Conservation (phyloP, 2,888 invertebrate genomes). For the Quadroppia sp. region DNA sequence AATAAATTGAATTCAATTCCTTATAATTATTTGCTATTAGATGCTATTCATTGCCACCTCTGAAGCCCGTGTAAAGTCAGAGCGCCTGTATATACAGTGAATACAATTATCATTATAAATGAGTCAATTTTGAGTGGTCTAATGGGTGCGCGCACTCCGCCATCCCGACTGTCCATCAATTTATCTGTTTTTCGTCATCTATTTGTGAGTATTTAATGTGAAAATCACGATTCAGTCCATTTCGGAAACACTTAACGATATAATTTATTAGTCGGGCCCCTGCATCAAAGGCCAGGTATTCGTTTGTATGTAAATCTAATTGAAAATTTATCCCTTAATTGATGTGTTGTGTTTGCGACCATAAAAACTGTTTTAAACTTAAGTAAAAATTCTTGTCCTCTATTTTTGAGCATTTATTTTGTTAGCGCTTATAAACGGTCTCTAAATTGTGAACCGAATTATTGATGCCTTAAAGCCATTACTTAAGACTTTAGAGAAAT, state of each 20-base stretch:
- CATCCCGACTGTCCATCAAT: neutral
- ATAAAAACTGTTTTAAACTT: slow-evolving; percentile 19
- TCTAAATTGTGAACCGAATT: slow-evolving; percentile 12
- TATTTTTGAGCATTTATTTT: neutral
- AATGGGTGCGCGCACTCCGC: neutral
- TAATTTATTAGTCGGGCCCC: slow-evolving; percentile 28
- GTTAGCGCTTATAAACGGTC: slow-evolving; percentile 24
- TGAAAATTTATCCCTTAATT: slow-evolving; percentile 9
- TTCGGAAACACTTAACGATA: slow-evolving; percentile 20
- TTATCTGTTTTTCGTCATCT: neutral
- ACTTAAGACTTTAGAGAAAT: neutral
- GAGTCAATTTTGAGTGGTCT: neutral
- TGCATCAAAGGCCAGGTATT: slow-evolving; percentile 10
- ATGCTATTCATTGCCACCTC: slow-evolving; percentile 21
- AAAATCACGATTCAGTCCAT: slow-evolving; percentile 24
- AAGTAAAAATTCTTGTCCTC: slow-evolving; percentile 29
- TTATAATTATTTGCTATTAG: slow-evolving; percentile 29
- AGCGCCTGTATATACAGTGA: neutral
- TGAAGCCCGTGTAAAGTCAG: neutral
- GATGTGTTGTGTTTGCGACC: slow-evolving; percentile 15
- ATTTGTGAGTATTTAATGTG: neutral
- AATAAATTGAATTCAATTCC: slow-evolving; percentile 25
- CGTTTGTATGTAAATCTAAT: slow-evolving; percentile 22
- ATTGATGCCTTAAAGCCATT: slow-evolving; percentile 28
- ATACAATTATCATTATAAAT: slow-evolving; percentile 30